Conservation (phyloP, 2,113 vertebrate genomes). For the Catharus fuscescens region DNA sequence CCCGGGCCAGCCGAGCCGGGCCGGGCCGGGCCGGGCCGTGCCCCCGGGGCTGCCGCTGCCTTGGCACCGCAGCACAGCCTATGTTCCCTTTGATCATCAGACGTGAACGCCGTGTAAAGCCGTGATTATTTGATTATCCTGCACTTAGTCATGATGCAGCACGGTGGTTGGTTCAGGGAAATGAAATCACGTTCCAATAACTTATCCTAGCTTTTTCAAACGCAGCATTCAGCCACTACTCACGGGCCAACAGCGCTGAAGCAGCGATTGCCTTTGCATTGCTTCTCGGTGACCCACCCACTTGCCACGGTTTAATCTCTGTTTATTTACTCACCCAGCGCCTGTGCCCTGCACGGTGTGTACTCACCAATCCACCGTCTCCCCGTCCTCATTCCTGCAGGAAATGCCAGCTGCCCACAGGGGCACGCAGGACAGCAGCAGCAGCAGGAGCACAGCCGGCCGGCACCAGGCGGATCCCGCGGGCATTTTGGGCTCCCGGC, state of each 20-base stretch:
- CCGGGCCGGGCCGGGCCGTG: background rate
- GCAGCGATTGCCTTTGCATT: background rate
- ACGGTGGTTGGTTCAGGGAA: background rate
- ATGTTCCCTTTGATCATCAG: slow-evolving; percentile 7
- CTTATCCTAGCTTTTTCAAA: background rate
- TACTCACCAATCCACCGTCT: slow-evolving; percentile 92
- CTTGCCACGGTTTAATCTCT: background rate
- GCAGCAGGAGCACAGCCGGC: slow-evolving; percentile 24
- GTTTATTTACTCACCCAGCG: background rate
- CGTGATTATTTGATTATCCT: background rate
- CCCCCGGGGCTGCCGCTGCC: background rate
- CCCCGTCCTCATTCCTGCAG: slow-evolving; percentile 86
- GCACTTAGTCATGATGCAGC: background rate
- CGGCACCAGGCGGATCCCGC: background rate
- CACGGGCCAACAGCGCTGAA: background rate
- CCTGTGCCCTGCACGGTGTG: background rate
- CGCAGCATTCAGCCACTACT: background rate
- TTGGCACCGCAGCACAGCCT: background rate
- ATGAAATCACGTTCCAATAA: background rate
- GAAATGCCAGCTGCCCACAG: slow-evolving; percentile 74
- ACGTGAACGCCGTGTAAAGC: background rate
- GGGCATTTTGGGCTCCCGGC: slow-evolving; percentile 55
- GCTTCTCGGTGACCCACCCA: background rate
- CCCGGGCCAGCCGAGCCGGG: background rate
- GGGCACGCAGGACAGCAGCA: background rate